Evolutionary conservation across 2,113 vertebrate genomes (phyloP).

Genomic region (Calyptommatus sinebrachiatus): DNA sequence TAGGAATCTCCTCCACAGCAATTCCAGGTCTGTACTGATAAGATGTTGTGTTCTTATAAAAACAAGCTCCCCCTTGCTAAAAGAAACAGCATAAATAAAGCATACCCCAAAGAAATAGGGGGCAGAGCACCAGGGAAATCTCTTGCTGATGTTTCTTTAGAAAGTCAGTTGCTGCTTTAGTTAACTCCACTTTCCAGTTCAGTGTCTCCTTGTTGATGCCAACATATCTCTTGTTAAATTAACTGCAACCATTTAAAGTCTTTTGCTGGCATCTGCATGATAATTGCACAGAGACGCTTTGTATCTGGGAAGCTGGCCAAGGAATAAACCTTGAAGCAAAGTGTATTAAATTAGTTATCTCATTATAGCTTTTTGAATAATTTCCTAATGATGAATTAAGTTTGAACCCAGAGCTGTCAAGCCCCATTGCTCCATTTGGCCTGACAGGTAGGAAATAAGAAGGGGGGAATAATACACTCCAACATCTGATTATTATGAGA

Average conservation of each 20-base stretch:
- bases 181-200: conserved; percentile 48
- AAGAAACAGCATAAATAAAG: background rate
- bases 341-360: conserved; percentile 78
- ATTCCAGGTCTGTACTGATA: background rate
- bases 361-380: conserved; percentile 73
- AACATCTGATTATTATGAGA: conserved; percentile 16
- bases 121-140: background rate
- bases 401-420: conserved; percentile 66
- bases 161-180: conserved; percentile 32
- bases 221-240: conserved; percentile 66
- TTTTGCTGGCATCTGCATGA: conserved; percentile 70
- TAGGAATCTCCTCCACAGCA: background rate
- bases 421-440: conserved; percentile 58
- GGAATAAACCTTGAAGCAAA: conserved; percentile 76
- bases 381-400: conserved; percentile 70
- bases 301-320: conserved; percentile 75
- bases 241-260: conserved; percentile 68
- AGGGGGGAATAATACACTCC: conserved; percentile 41
- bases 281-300: conserved; percentile 72
- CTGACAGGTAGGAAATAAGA: conserved; percentile 57
- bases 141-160: conserved; percentile 18
- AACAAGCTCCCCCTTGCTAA: background rate
- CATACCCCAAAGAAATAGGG: background rate
- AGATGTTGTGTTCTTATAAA: background rate
- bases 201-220: conserved; percentile 49